phyloP scores from a whole-genome alignment of 1,140 invertebrate genomes.

The Liolophura sinensis region DNA sequence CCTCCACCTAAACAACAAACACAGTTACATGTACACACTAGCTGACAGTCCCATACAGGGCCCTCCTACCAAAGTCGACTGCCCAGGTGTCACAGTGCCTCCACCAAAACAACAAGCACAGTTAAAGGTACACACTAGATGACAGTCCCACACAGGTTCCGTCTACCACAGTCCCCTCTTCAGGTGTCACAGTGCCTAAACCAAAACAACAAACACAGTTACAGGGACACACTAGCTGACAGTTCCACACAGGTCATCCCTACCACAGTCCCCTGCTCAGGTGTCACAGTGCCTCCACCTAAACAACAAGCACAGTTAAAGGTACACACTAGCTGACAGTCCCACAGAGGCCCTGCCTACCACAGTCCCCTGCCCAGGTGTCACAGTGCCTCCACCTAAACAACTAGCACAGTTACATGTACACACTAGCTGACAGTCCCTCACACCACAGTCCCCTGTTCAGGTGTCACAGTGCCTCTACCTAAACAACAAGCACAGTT shows the following conservation, averaged over 20 bases:
- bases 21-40: constrained; percentile 17
- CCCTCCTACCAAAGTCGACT: constrained; percentile 14
- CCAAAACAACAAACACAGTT: constrained; percentile 7
- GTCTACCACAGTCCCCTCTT: background rate
- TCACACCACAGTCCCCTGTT: constrained; percentile 19
- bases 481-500: constrained; percentile 13
- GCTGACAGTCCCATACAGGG: constrained; percentile 13
- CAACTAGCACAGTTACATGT: constrained; percentile 12
- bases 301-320: background rate
- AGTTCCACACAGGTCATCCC: constrained; percentile 14
- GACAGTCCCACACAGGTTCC: background rate
- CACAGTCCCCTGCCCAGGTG: background rate
- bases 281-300: constrained; percentile 24
- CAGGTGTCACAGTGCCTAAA: constrained; percentile 8
- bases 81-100: constrained; percentile 14
- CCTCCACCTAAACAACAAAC: background rate
- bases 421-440: constrained; percentile 9
- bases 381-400: constrained; percentile 8
- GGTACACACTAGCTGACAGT: background rate
- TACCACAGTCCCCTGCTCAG: constrained; percentile 16
- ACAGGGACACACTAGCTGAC: constrained; percentile 13
- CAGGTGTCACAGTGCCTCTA: constrained; percentile 19
- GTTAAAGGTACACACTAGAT: background rate
- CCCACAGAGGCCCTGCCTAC: constrained; percentile 1
- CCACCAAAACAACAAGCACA: constrained; percentile 17